Evolutionary conservation across 2,113 vertebrate genomes (phyloP), one percentile per base, ranked within the genome.

Genomic region (Maccullochella peelii): DNA sequence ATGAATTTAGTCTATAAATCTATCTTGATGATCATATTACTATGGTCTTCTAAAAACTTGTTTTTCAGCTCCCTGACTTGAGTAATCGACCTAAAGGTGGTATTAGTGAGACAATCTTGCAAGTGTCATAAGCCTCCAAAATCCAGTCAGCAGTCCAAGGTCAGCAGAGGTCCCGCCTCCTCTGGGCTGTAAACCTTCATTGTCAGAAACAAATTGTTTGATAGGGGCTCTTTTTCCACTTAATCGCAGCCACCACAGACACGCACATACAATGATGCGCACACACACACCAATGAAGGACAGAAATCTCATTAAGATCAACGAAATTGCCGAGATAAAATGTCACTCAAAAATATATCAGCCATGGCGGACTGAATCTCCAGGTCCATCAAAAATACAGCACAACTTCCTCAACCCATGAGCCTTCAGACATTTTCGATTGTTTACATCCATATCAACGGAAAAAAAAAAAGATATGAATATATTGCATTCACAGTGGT

Each of bases 261-360:
- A 50, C 25, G 21, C 78, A 40, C 81, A 80, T 30, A 79, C 67
- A 27, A 81, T 71, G 57, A 76, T 33, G 55, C 23, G n/a, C 49
- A 20, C 77, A 65, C 75, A 58, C 77, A 58, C 61, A 65, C 52
- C 58, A 40, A 75, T 8, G 70, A 83, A 91, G 88, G 88, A 90
- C 77, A 90, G 85, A 84, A 91, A 93, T 91, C 89, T 91, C 86
- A 92, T 94, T 91, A 89, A 91, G 91, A 92, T 92, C 86, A 85
- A 76, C 75, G 10, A 81, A 89, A 91, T 89, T 88, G 76, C 84
- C 2, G 42, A 87, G 86, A 90, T 89, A 89, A 92, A 93, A 85
- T 84, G 84, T 90, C 87, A 89, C 73, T 90, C 87, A 86, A 86
- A 88, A 88, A 91, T 83, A 87, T 80, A 88, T 86, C 80, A 90